Base-by-base conservation (phyloP, 2,797 vertebrate genomes). In the Peromyscus nudipes region DNA sequence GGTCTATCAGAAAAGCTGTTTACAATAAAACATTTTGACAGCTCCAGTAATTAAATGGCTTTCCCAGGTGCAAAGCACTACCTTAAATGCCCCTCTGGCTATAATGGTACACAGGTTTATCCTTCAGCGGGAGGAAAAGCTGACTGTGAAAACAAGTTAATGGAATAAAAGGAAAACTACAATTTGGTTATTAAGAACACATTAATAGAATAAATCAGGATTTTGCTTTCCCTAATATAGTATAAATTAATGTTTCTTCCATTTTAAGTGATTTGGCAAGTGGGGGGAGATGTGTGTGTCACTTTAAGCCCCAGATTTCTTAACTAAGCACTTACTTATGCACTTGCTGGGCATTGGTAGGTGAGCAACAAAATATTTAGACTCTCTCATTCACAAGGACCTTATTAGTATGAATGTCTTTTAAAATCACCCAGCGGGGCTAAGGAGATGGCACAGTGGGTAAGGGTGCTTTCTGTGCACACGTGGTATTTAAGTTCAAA, bases 11-110 rank as follows among this genome's bases (percentile, higher is more conserved):
- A 95, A 98, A 98, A 98, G 94, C 96, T 97, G 96, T 98, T 98
- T 98, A 98, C 98, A 98, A 97, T 98, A 98, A 98, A 98, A 97
- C 96, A 98, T 98, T 98, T 98, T 98, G 98, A 98, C 98, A 99
- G 97, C 55, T 64, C 43, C 19, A 98, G 98, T 98, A 98, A 99
- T 98, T 98, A 99, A 98, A 98, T 37, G 85, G 95, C 82, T 98
- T 98, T 98, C 97, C 97, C 98, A 98, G 98, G 98, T 99, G 98
- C 98, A 98, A 97, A 97, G 81, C 96, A 89, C 88, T 97, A 97
- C 98, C 97, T 98, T 98, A 98, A 98, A 98, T 98, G 96, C 93
- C 97, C 97, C 97, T 98, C 96, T 97, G 98, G 98, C 98, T 98
- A 97, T 95, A 97, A 76, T 91, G 90, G 94, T 76, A 67, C 95